Base-by-base conservation (phyloP, 1,140 invertebrate genomes). In the Drosophila bocqueti region DNA sequence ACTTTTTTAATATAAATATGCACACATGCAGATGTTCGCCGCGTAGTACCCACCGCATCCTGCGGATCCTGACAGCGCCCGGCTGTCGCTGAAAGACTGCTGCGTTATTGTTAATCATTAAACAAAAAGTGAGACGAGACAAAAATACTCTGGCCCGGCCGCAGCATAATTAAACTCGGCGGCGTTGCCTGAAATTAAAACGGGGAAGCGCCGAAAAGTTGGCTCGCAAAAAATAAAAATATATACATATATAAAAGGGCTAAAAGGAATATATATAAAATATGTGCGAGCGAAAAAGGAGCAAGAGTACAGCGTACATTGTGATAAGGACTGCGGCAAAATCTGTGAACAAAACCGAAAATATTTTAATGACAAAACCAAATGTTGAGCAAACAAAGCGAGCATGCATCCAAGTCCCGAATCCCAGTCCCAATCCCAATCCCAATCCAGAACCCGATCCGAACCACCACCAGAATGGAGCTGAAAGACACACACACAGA, bases 1-100 rank as follows among this genome's bases (percentile, higher is more conserved):
- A 89, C 78, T 89, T 89, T 89, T 90, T 90, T 89, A 90, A 89
- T 89, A 89, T 89, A 90, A 83, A 89, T 82, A 89, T 83, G 73
- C 76, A 74, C 75, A 69, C 65, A 79, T 86, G 76, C 67, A 43
- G 67, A 80, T 66, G 63, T 64, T 46, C n/a, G 16, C 49, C 9
- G 21, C 54, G 31, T 60, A 24, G 31, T 38, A 55, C 16, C 52
- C 31, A 46, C 38, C 61, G 40, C 74, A 59, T 66, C 72, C 71
- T 64, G 62, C 31, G 60, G n/a, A 50, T 77, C 63, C 74, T 62
- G 65, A 34, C 62, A 60, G 47, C 34, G 47, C 46, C 73, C 54
- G 36, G 29, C 42, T 76, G 50, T 69, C 72, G 45, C 65, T 57
- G 42, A 46, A 71, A 72, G 69, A 36, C 67, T 43, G 67, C 67